Conservation (phyloP, 2,797 vertebrate genomes). For the Dryobates pubescens region DNA sequence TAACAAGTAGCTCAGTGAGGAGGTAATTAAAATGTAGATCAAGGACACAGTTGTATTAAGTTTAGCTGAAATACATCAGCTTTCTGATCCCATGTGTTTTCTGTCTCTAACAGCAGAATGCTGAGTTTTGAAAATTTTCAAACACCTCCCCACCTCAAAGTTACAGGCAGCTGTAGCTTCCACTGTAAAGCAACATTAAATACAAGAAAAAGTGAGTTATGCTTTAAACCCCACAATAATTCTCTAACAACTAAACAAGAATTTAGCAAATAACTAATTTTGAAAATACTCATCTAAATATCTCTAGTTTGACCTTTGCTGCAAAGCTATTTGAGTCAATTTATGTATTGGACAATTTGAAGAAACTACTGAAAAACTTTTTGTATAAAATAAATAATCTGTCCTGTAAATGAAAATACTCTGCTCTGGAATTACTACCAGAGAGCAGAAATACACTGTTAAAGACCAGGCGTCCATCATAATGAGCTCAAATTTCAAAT, state of each 20-base stretch:
- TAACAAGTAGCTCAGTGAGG: background rate
- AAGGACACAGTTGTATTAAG: background rate
- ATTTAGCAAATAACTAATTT: background rate
- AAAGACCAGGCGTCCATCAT: conserved; percentile 18
- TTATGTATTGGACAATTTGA: background rate
- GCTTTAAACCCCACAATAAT: background rate
- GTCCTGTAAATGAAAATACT: background rate
- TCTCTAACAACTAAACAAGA: background rate
- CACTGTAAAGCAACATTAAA: background rate
- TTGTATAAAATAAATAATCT: background rate
- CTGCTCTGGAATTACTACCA: background rate
- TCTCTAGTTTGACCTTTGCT: background rate
- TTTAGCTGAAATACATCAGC: background rate
- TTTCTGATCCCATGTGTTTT: background rate
- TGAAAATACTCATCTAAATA: background rate
- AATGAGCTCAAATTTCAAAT: conserved; percentile 30
- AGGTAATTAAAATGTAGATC: background rate
- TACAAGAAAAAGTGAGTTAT: background rate
- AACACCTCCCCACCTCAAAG: background rate
- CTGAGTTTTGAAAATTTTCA: background rate
- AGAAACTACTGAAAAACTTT: background rate
- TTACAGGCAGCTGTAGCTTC: background rate
- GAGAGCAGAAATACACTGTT: background rate
- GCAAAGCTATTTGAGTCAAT: background rate
- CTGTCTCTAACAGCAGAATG: background rate